Conservation (phyloP, 1,140 invertebrate species). For the honey bee (Apis mellifera) region Amel_HAv3.1 CM009933.2:6780001-6780500, state of each 20-base stretch:
- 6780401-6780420: background rate
- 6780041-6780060: background rate
- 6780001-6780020: no score
- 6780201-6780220: background rate
- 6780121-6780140: background rate
- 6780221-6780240: background rate
- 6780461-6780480: no score
- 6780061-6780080: no score
- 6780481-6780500: no score
- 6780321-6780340: background rate
- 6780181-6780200: no score
- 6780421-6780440: background rate
- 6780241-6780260: background rate
- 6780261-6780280: background rate
- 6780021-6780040: no score
- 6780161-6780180: background rate
- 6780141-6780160: background rate
- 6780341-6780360: background rate
- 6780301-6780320: background rate
- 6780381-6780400: background rate
- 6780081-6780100: background rate
- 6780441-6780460: no score
- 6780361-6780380: background rate
- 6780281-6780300: background rate
- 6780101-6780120: no score